Conservation (phyloP, 2,797 vertebrate species). For the Sebastes minor region DNA sequence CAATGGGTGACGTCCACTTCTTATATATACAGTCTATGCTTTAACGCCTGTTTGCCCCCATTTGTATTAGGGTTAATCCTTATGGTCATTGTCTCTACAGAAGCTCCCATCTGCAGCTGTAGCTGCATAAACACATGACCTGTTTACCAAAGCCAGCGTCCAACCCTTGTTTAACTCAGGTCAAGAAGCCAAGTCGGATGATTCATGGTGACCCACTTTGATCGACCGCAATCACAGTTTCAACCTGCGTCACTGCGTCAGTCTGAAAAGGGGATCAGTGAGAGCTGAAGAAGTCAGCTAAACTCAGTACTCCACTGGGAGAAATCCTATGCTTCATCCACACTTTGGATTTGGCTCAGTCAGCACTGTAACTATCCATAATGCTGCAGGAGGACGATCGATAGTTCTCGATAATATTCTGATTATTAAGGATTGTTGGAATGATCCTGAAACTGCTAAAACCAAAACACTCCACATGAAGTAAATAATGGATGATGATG, state of each 20-base stretch:
- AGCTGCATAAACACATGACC: neutral
- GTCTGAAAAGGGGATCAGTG: constrained; percentile 12
- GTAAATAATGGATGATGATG: constrained; percentile 17
- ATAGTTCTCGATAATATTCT: constrained; percentile 30
- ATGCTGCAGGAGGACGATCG: constrained; percentile 37
- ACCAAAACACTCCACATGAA: neutral
- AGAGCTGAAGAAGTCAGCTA: constrained; percentile 20
- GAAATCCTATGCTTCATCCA: constrained; percentile 35
- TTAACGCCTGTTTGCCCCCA: no score
- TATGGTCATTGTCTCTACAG: neutral
- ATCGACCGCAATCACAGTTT: neutral
- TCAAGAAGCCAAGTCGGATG: neutral
- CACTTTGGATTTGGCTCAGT: constrained; percentile 29
- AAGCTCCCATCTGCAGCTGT: neutral
- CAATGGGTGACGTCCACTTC: no score
- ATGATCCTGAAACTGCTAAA: constrained; percentile 4
- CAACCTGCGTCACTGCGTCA: constrained; percentile 13
- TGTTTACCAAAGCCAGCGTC: neutral
- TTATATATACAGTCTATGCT: no score
- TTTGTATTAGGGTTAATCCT: neutral
- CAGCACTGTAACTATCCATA: constrained; percentile 24
- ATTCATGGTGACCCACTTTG: neutral
- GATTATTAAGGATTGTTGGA: constrained; percentile 18
- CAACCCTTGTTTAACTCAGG: neutral
- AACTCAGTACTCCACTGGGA: constrained; percentile 28